Evolutionary conservation across 2,113 vertebrate genomes (phyloP), one percentile per base, ranked within the genome.

Genomic region (Capreolus pygargus): DNA sequence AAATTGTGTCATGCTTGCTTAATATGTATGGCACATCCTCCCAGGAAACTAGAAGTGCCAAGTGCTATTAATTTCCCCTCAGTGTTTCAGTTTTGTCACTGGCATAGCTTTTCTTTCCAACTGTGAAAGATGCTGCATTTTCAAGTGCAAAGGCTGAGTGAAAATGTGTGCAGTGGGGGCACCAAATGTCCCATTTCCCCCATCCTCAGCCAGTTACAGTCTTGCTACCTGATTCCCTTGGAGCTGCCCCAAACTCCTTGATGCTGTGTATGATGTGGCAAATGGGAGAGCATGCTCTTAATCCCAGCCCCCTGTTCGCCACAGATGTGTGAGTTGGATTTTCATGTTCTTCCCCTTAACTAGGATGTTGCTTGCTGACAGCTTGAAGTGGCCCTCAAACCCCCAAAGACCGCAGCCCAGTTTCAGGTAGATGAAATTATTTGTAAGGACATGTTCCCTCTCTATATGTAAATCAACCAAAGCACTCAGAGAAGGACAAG

Each of bases 41-140:
- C 23, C 86, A n/a, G 98, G 76, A 95, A 95, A 86, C 70, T 70
- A 45, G 60, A 92, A 89, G 43, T 83, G 92, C 86, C 85, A 92
- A 95, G 47, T 89, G 86, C 93, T 70, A 70, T 86, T 95, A 64
- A 93, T 89, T 79, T 95, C 27, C 67, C 61, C n/a, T 50, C 50
- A 45, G 27, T 52, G 78, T 89, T 47, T 60, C 70, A 86, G 30
- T 82, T 92, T 87, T 94, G 86, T 55, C 54, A 36, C 47, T 85
- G 12, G 58, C 61, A 47, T 57, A 57, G 82, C 21, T 67, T 67
- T 86, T 76, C 67, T 85, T 90, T 39, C 58, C 60, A 28, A 43
- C 82, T 79, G 55, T 93, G 89, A 89, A 95, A 67, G 45, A 36
- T 47, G 54, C 67, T 50, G 15, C n/a, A 86, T 93, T 97, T 86